Base-by-base conservation (phyloP, 2,888 invertebrate species). In the Tineola bisselliella region DNA sequence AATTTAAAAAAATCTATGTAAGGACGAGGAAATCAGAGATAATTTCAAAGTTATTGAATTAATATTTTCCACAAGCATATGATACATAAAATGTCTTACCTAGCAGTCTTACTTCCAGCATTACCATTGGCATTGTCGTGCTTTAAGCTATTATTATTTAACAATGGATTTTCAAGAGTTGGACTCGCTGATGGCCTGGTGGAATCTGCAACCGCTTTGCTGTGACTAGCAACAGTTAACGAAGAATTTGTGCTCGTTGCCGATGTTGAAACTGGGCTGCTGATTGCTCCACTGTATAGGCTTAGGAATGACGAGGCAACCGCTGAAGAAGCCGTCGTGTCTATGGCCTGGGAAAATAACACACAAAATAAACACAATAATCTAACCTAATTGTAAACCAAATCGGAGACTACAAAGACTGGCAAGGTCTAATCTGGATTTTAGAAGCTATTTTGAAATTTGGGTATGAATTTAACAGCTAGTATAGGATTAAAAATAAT, bases 311-410 rank as follows among this genome's bases (percentile, higher is more conserved):
- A 89, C 64, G 79, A 89, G 62, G 84, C 84, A 0, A 79, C 82
- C 0, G 79, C 78, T n/a, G 90, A 89, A 0, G 88, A 80, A 0
- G 90, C 89, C 60, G 90, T 90, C 5, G 89, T 88, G 72, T 90
- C 90, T 59, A 89, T 89, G 0, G 88, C 82, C 90, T 90, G 76
- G 12, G n/a, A n/a, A n/a, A n/a, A n/a, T n/a, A n/a, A n/a, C n/a
- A n/a, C n/a, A n/a, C n/a, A n/a, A n/a, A n/a, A n/a, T n/a, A n/a
- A n/a, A n/a, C n/a, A n/a, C n/a, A n/a, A n/a, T n/a, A n/a, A n/a
- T n/a, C n/a, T n/a, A 59, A 59, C 11, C 18, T 19, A 13, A 3
- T 59, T 44, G 10, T 38, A 6, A 43, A 56, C 8, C 18, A n/a
- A n/a, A n/a, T n/a, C n/a, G n/a, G n/a, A n/a, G n/a, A n/a, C n/a